Conservation (phyloP, 2,113 vertebrate genomes). For the Dicerorhinus sumatrensis region DNA sequence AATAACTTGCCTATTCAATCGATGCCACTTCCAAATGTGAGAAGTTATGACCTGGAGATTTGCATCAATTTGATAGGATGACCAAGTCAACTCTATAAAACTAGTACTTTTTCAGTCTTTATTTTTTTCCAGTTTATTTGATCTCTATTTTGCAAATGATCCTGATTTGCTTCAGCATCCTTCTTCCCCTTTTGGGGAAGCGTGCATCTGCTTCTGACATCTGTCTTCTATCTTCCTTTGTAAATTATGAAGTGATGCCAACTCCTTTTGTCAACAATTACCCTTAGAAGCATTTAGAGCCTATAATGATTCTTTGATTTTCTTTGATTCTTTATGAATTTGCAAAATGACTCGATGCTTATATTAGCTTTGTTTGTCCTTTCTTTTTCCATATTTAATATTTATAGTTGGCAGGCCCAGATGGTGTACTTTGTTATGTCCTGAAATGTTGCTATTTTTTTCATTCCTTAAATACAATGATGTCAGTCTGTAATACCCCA, state of each 20-base stretch:
- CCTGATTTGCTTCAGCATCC: conserved; percentile 63
- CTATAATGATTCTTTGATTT: conserved; percentile 78
- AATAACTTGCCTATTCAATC: neutral
- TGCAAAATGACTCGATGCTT: conserved; percentile 72
- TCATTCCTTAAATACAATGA: conserved; percentile 72
- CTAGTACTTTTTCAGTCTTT: neutral
- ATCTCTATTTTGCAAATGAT: conserved; percentile 66
- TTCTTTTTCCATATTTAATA: conserved; percentile 78
- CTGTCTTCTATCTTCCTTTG: conserved; percentile 75
- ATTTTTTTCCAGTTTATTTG: conserved; percentile 47
- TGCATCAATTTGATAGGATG: neutral
- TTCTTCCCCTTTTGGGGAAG: conserved; percentile 64
- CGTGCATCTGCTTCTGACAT: conserved; percentile 80
- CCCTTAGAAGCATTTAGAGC: conserved; percentile 72
- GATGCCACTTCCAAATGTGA: neutral
- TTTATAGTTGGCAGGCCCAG: conserved; percentile 74
- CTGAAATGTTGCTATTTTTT: conserved; percentile 69
- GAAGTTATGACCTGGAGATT: neutral
- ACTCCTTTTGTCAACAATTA: conserved; percentile 79
- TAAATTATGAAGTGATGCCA: conserved; percentile 74
- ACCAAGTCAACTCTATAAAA: conserved; percentile 3
- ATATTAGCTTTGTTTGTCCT: conserved; percentile 78
- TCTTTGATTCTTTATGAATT: conserved; percentile 79
- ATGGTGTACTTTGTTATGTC: conserved; percentile 76
- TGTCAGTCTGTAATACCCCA: conserved; percentile 63